phyloP scores from a whole-genome alignment of 92 coral and sea anemone species.

The Chrysogorgia sp. region DNA sequence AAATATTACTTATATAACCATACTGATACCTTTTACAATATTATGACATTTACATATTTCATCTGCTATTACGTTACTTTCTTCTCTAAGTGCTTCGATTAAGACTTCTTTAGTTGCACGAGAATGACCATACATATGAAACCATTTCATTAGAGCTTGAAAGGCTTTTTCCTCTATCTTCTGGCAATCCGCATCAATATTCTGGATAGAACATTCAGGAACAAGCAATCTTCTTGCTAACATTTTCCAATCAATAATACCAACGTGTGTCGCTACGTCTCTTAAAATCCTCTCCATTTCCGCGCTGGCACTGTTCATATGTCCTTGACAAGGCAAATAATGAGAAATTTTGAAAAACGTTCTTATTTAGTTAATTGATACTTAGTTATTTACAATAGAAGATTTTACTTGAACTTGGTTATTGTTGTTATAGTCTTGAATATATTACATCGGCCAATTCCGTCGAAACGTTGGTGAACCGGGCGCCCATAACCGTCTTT shows the following conservation, averaged over 20 bases:
- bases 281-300: not conserved
- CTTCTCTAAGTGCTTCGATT: slow-evolving; percentile 46
- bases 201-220: slow-evolving; percentile 4
- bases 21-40: not conserved
- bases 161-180: slow-evolving; percentile 75
- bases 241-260: not conserved
- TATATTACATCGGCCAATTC: too few species aligned
- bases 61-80: not conserved
- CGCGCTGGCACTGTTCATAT: not conserved
- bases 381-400: too few species aligned
- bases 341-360: not conserved
- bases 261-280: not conserved
- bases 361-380: too few species aligned
- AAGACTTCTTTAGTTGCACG: slow-evolving; percentile 63
- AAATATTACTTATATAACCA: too few species aligned
- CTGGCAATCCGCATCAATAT: slow-evolving; percentile 69
- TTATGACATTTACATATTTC: not conserved
- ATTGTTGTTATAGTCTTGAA: too few species aligned
- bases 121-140: slow-evolving; percentile 43
- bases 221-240: not conserved
- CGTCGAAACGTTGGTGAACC: too few species aligned
- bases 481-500: too few species aligned
- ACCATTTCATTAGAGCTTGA: slow-evolving; percentile 74
- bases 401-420: too few species aligned
- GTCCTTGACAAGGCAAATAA: not conserved